Conservation (phyloP, 2,113 vertebrate genomes). For the Oriolus oriolus region DNA sequence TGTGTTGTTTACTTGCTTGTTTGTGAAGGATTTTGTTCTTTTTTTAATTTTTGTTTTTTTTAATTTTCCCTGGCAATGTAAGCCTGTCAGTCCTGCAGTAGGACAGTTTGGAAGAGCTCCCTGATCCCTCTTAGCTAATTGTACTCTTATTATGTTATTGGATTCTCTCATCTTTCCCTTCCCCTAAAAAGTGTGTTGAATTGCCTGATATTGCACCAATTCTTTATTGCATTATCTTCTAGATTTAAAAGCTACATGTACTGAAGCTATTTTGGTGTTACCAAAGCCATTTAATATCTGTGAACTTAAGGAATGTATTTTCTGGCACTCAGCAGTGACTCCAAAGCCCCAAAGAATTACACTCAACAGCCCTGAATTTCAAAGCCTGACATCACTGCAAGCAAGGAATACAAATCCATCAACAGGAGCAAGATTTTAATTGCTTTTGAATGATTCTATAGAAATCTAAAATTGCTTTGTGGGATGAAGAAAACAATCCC, state of each 20-base stretch:
- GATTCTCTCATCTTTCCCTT: not conserved
- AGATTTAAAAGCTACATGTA: not conserved
- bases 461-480: conserved; percentile 29
- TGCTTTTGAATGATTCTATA: conserved; percentile 30
- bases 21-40: not conserved
- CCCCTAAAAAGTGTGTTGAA: not conserved
- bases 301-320: not conserved
- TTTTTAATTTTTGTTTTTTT: not conserved
- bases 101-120: not conserved
- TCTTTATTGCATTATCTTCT: not conserved
- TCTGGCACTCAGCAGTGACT: conserved; percentile 7
- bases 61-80: not conserved
- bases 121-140: not conserved
- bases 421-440: conserved; percentile 26
- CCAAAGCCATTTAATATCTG: not conserved
- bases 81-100: not conserved
- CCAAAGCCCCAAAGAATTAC: conserved; percentile 31
- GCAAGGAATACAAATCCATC: conserved; percentile 28
- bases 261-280: not conserved
- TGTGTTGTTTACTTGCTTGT: not conserved
- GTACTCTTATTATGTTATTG: not conserved
- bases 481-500: not conserved
- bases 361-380: conserved; percentile 9
- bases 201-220: not conserved
- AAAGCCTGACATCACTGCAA: not conserved